These are phyloP conservation scores for Sceliomorpha sp. DNA, from an alignment of 2,888 invertebrate genomes.

Conservation along the genomic window DNA sequence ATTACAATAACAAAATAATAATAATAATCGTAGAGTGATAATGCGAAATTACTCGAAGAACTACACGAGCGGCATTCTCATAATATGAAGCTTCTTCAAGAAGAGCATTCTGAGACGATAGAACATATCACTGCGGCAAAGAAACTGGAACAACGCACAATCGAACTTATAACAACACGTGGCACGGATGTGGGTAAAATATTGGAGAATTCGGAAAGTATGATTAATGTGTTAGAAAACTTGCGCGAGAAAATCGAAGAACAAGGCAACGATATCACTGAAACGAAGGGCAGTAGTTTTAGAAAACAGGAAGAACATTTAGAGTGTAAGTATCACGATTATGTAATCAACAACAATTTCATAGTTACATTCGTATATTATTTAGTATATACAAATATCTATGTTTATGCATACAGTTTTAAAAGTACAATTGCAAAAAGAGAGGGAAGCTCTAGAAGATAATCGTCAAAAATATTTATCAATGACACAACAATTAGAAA, in stretches of 20 bases:
- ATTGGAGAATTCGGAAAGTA: conserved; percentile 65
- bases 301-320: conserved; percentile 67
- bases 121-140: conserved; percentile 71
- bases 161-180: conserved; percentile 64
- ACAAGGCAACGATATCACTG: conserved; percentile 59
- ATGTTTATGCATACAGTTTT: conserved; percentile 58
- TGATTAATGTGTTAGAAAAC: conserved; percentile 64
- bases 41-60: conserved; percentile 63
- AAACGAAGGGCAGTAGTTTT: conserved; percentile 62
- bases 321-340: conserved; percentile 61
- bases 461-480: conserved; percentile 67
- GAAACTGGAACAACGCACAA: conserved; percentile 67
- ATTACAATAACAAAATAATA: background rate
- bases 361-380: no score
- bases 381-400: conserved; percentile 6
- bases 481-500: conserved; percentile 65
- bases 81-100: conserved; percentile 67
- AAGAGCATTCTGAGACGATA: conserved; percentile 70
- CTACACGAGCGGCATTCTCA: conserved; percentile 65
- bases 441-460: conserved; percentile 61
- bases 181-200: conserved; percentile 68
- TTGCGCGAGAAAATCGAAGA: conserved; percentile 65
- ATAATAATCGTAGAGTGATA: conserved; percentile 60
- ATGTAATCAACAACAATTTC: no score
- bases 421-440: conserved; percentile 65